phyloP scores from a whole-genome alignment of 2,888 invertebrate species.

The Gisinianus flammeolus region DNA sequence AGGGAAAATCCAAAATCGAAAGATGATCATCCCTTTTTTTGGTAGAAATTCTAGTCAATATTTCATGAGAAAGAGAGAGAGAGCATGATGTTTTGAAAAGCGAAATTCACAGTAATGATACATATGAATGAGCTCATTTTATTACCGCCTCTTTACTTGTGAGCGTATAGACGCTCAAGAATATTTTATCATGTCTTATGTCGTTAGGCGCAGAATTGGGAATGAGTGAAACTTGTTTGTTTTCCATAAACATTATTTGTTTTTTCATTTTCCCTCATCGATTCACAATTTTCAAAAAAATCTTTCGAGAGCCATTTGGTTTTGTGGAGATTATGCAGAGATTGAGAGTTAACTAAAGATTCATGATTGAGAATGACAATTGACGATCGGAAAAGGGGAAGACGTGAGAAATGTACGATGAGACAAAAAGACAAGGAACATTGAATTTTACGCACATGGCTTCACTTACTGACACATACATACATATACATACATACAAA shows the following conservation, averaged over 20 bases:
- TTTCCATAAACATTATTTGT: conserved; percentile 1
- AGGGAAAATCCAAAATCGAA: no score
- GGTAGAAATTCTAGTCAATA: neutral
- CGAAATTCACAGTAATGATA: no score
- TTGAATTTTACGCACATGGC: neutral
- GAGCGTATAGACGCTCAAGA: neutral
- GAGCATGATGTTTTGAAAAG: neutral
- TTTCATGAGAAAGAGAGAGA: neutral
- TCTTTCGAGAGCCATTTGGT: no score
- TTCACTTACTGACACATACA: neutral
- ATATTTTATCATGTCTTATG: neutral
- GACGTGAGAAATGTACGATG: neutral
- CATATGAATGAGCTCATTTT: neutral
- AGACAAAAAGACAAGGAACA: neutral
- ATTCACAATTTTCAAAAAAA: neutral
- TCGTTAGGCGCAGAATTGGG: neutral
- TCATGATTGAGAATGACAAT: no score
- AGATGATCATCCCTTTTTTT: neutral
- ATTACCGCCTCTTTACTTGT: neutral
- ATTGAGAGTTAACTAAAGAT: no score
- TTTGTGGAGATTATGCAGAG: no score
- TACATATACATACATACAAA: no score
- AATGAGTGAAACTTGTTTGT: neutral
- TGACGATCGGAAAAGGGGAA: no score
- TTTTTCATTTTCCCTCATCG: neutral